Evolutionary conservation across 2,113 vertebrate species (phyloP).

Genomic region (Toxotes jaculatrix): DNA sequence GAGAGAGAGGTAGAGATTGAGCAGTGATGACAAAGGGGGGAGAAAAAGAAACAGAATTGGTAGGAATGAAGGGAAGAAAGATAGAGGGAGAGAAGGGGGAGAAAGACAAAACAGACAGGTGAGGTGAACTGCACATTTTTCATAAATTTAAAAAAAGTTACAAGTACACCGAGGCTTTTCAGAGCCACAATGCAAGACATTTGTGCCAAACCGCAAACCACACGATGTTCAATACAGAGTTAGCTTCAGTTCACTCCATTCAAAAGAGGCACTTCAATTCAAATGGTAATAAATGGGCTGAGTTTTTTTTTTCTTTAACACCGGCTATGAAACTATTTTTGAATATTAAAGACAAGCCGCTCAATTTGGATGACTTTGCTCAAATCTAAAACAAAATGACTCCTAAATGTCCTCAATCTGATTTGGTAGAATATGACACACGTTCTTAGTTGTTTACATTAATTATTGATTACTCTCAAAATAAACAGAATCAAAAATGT

Average conservation of each 20-base stretch:
- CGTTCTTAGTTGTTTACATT: background rate
- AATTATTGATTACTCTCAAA: constrained; percentile 1
- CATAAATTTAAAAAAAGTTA: background rate
- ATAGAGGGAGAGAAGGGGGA: background rate
- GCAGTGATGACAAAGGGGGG: too few species aligned
- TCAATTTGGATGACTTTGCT: background rate
- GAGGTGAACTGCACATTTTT: constrained; percentile 14
- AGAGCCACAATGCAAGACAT: background rate
- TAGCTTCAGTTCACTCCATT: background rate
- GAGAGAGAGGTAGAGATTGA: background rate
- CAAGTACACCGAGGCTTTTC: background rate
- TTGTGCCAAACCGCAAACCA: background rate
- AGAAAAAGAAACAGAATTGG: background rate
- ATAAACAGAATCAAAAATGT: constrained; percentile 1
- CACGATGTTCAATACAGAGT: background rate
- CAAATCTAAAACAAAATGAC: background rate
- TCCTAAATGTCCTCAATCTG: background rate
- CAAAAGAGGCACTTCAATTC: background rate
- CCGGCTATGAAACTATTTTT: background rate
- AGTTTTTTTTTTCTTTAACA: background rate
- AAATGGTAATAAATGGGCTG: background rate
- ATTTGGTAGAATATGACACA: background rate
- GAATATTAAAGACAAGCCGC: background rate
- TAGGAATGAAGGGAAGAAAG: background rate
- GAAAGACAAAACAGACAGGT: constrained; percentile 48